Evolutionary conservation across 2,113 vertebrate species (phyloP).

Genomic region (Oxygymnocypris stewartii): DNA sequence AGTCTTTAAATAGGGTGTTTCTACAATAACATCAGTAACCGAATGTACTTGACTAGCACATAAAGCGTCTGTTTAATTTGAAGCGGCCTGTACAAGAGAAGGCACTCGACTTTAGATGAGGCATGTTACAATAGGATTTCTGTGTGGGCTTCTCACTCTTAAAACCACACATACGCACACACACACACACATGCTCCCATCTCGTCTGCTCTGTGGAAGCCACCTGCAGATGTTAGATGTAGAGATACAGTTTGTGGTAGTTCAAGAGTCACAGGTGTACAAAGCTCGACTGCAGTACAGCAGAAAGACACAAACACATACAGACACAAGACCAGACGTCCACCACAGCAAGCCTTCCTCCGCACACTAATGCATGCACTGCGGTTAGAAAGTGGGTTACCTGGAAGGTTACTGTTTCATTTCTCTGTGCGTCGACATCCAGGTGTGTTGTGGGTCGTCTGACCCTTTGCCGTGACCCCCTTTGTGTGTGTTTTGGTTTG

Average conservation of each 20-base stretch:
- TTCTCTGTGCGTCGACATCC: background rate
- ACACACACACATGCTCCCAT: conserved; percentile 41
- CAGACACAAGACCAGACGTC: conserved; percentile 41
- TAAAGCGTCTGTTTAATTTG: background rate
- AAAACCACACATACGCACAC: conserved; percentile 47
- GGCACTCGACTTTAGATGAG: conserved; percentile 1
- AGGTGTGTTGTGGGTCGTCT: conserved; percentile 6
- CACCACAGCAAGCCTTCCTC: conserved; percentile 30
- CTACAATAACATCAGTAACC: background rate
- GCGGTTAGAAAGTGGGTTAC: background rate
- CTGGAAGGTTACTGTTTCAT: background rate
- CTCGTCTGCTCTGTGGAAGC: conserved; percentile 52
- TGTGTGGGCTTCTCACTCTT: conserved; percentile 37
- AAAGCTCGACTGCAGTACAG: conserved; percentile 37
- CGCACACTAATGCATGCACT: background rate
- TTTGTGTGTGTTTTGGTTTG: background rate
- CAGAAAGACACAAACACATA: conserved; percentile 44
- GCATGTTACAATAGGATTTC: conserved; percentile 28
- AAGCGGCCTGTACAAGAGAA: background rate
- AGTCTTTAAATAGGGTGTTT: background rate
- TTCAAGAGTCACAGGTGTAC: conserved; percentile 68
- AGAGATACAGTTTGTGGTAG: conserved; percentile 56
- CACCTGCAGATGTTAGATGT: conserved; percentile 65
- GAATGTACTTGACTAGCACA: background rate
- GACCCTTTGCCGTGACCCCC: background rate